phyloP scores from a whole-genome alignment of 2,113 vertebrate genomes.

The Poecile atricapillus region DNA sequence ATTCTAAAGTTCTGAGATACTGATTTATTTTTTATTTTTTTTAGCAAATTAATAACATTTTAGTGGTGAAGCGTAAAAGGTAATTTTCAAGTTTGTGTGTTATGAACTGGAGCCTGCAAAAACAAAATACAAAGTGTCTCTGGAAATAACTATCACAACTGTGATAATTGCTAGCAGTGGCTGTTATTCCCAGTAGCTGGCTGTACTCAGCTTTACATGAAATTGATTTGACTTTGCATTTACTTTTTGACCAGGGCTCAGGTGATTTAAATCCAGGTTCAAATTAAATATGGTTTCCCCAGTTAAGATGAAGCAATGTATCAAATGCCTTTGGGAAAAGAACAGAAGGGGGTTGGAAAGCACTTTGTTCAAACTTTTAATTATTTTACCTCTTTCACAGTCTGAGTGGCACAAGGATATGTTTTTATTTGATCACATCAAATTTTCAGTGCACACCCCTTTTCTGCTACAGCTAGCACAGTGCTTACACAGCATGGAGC shows the following conservation, averaged over 20 bases:
- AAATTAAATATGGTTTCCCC: constrained; percentile 32
- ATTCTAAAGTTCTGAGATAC: background rate
- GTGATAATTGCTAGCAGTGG: constrained; percentile 21
- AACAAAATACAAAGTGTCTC: constrained; percentile 13
- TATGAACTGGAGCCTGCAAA: background rate
- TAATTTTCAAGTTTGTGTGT: background rate
- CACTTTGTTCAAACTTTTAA: constrained; percentile 53
- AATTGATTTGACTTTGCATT: constrained; percentile 54
- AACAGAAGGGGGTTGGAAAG: constrained; percentile 7
- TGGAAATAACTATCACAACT: constrained; percentile 17
- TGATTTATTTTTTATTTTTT: background rate
- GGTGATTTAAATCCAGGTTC: constrained; percentile 39
- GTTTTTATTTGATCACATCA: constrained; percentile 34
- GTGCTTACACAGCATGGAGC: background rate
- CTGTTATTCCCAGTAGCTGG: constrained; percentile 35
- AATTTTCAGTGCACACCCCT: constrained; percentile 22
- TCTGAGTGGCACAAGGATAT: constrained; percentile 41
- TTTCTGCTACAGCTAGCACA: background rate
- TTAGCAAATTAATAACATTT: background rate
- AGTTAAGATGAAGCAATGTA: constrained; percentile 51
- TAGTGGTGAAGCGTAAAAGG: background rate
- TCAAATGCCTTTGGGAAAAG: constrained; percentile 11
- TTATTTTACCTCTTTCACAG: constrained; percentile 37
- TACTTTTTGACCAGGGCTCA: constrained; percentile 5
- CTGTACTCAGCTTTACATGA: background rate